Percentiles rank a stretch among this genome's conserved stretches.
Conservation (phyloP, 2,888 invertebrate species). For the Eulithis testata region DNA sequence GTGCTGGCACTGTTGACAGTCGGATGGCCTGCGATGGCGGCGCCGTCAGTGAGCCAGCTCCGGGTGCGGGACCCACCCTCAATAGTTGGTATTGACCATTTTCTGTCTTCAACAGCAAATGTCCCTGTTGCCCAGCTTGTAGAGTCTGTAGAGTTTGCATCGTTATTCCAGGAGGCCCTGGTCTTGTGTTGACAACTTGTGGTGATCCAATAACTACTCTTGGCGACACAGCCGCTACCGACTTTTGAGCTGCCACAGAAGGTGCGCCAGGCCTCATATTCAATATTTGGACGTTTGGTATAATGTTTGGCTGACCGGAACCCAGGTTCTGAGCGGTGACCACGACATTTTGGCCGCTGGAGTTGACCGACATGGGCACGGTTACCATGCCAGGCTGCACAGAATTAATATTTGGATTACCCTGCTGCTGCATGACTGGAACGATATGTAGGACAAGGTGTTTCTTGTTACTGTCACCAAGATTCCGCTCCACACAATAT, state of each 20-base stretch:
- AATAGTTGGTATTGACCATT: conserved; percentile 97
- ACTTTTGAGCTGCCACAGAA: conserved; percentile 91
- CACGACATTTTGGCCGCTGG: conserved; percentile 82
- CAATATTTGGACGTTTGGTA: conserved; percentile 94
- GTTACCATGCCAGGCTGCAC: conserved; percentile 83
- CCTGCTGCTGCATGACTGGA: conserved; percentile 28
- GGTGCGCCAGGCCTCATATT: conserved; percentile 90
- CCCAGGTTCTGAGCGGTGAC: conserved; percentile 86
- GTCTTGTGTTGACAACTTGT: conserved; percentile 95
- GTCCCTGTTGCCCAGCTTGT: conserved; percentile 94
- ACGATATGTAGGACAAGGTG: not conserved
- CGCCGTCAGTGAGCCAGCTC: conserved; percentile 86
- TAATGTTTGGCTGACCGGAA: conserved; percentile 85
- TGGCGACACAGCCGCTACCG: conserved; percentile 90
- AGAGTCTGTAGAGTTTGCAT: conserved; percentile 94
- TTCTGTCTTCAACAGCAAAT: conserved; percentile 97
- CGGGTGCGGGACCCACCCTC: conserved; percentile 89
- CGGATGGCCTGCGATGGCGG: conserved; percentile 90
- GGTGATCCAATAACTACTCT: conserved; percentile 93
- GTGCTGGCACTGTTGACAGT: conserved; percentile 90
- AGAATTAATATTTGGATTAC: conserved; percentile 23
- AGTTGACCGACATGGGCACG: conserved; percentile 86
- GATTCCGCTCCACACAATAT: no score
- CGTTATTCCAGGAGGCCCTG: conserved; percentile 93
- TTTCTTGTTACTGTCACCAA: not conserved